Evolutionary conservation across 1,140 invertebrate species (phyloP).

Genomic region (Metopolophium dirhodum): DNA sequence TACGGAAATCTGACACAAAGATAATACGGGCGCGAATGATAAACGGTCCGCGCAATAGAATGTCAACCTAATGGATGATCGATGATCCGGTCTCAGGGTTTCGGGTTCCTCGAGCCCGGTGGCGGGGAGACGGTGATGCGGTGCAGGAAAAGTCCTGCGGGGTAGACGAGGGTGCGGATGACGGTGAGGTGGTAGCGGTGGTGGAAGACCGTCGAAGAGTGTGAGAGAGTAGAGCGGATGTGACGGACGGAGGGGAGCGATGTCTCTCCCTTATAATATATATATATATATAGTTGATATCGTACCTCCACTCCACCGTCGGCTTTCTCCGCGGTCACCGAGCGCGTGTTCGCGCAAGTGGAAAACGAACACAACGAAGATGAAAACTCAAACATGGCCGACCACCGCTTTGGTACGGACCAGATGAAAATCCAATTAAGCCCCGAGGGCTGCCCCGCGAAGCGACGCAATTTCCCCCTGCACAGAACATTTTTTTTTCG

Average conservation of each 20-base stretch:
- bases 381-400: constrained; percentile 56
- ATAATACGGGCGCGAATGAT: constrained; percentile 56
- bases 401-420: constrained; percentile 51
- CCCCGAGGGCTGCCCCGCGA: background rate
- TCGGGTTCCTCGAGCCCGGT: background rate
- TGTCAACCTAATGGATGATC: constrained; percentile 57
- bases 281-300: constrained; percentile 13
- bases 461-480: background rate
- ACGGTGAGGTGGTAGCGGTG: background rate
- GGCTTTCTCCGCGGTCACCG: constrained; percentile 32
- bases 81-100: constrained; percentile 52
- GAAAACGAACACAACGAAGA: constrained; percentile 55
- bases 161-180: background rate
- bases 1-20: constrained; percentile 56
- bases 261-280: background rate
- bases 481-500: background rate
- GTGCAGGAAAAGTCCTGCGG: background rate
- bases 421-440: constrained; percentile 57
- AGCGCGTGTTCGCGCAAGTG: constrained; percentile 50
- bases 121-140: background rate
- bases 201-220: background rate
- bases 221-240: background rate
- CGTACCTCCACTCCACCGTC: background rate
- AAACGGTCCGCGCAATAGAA: constrained; percentile 52
- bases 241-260: background rate